phyloP scores from a whole-genome alignment of 2,113 vertebrate genomes.

The Lepidiolamprologus cunningtoni region DNA sequence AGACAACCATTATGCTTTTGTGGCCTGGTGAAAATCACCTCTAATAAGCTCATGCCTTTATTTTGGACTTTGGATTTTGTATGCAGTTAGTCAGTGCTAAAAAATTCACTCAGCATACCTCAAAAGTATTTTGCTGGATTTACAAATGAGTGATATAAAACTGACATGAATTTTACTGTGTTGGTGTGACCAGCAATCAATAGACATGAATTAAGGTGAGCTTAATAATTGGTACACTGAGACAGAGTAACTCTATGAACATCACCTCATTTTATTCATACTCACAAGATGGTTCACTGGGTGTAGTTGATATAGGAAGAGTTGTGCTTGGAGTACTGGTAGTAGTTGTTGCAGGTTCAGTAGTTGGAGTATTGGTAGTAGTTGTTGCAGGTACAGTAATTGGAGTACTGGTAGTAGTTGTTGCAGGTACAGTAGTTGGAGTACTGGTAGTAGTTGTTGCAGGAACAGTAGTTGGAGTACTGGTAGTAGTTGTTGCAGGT shows the following conservation, averaged over 20 bases:
- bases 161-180: not conserved
- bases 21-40: not conserved
- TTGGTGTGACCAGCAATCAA: not conserved
- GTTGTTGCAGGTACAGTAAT: rapidly evolving
- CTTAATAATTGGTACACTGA: not conserved
- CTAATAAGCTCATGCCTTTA: not conserved
- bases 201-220: not conserved
- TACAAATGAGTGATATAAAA: not conserved
- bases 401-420: rapidly evolving
- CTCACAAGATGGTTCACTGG: not conserved
- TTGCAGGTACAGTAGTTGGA: rapidly evolving
- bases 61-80: not conserved
- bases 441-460: no score
- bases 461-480: rapidly evolving
- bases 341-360: rapidly evolving
- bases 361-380: rapidly evolving
- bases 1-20: not conserved
- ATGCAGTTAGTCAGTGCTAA: not conserved
- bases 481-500: not conserved
- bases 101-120: not conserved
- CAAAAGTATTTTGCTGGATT: not conserved
- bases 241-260: not conserved
- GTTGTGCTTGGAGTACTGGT: not conserved
- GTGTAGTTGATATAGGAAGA: not conserved
- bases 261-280: not conserved